Conservation (phyloP, 2,888 invertebrate genomes). For the Alentia gelatinosa region DNA sequence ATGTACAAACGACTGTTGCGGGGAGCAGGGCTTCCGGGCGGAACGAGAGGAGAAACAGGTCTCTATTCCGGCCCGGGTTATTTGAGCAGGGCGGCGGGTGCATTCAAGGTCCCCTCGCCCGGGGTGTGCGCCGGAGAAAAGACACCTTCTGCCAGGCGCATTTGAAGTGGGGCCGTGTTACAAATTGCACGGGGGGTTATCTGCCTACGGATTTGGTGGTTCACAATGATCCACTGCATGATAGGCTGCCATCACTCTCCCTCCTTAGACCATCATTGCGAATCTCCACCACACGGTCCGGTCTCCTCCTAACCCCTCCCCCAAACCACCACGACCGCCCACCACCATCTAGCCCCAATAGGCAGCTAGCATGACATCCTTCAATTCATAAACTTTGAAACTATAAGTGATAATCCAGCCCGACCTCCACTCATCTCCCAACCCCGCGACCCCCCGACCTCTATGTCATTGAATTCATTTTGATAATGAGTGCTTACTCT, state of each 20-base stretch:
- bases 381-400: conserved; percentile 53
- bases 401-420: conserved; percentile 41
- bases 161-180: conserved; percentile 30
- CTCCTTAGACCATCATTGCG: not conserved
- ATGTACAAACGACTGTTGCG: not conserved
- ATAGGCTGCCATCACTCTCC: conserved; percentile 36
- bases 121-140: not conserved
- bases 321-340: not conserved
- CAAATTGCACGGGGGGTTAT: conserved; percentile 29
- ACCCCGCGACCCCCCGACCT: not conserved
- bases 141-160: not conserved
- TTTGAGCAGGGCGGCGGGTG: not conserved
- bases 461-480: conserved; percentile 48
- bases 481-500: conserved; percentile 51
- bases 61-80: not conserved
- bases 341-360: conserved; percentile 34
- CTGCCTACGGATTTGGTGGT: not conserved
- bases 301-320: not conserved
- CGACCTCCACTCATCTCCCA: not conserved
- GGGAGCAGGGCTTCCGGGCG: not conserved
- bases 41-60: not conserved
- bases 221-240: conserved; percentile 45
- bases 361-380: conserved; percentile 47
- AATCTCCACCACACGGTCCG: not conserved
- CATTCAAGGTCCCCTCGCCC: no score